Percentiles rank a stretch among this genome's conserved stretches.
Conservation (phyloP, 2,797 vertebrate species). For the Phoeniculus purpureus region DNA sequence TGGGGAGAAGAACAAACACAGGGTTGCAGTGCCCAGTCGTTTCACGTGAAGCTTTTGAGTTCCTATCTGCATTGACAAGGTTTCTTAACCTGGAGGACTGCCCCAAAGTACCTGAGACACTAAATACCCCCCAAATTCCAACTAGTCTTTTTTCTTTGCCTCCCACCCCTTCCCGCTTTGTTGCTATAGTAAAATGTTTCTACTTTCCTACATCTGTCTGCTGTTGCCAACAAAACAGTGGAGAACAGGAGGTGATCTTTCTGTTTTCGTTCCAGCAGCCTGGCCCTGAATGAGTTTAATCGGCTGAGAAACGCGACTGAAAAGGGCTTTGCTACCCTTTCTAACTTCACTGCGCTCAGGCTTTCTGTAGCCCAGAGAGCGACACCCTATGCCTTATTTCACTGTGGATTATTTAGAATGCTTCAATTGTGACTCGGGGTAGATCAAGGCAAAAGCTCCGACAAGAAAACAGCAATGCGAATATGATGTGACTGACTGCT, state of each 20-base stretch:
- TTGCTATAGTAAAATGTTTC: slow-evolving; percentile 70
- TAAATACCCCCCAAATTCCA: not conserved
- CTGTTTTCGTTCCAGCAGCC: slow-evolving; percentile 91
- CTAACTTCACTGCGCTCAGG: slow-evolving; percentile 74
- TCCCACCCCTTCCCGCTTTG: slow-evolving; percentile 57
- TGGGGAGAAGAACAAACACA: not conserved
- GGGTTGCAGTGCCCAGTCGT: not conserved
- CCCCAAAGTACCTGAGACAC: not conserved
- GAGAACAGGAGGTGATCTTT: slow-evolving; percentile 86
- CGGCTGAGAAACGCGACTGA: slow-evolving; percentile 87
- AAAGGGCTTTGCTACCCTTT: slow-evolving; percentile 73
- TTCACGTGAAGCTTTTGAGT: not conserved
- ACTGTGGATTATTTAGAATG: slow-evolving; percentile 68
- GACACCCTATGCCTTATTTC: slow-evolving; percentile 72
- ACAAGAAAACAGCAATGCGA: slow-evolving; percentile 70
- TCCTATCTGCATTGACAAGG: not conserved
- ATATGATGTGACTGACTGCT: slow-evolving; percentile 69
- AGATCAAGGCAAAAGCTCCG: slow-evolving; percentile 73
- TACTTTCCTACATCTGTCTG: slow-evolving; percentile 71
- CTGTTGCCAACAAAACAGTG: slow-evolving; percentile 70
- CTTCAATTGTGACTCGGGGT: slow-evolving; percentile 67
- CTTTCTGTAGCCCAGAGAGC: slow-evolving; percentile 61
- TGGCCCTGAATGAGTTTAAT: slow-evolving; percentile 92
- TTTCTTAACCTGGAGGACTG: not conserved
- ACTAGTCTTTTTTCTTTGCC: not conserved